Percentiles rank a stretch among this genome's conserved stretches.
Conservation (phyloP, 2,113 vertebrate species). For the Gymnogyps californianus region DNA sequence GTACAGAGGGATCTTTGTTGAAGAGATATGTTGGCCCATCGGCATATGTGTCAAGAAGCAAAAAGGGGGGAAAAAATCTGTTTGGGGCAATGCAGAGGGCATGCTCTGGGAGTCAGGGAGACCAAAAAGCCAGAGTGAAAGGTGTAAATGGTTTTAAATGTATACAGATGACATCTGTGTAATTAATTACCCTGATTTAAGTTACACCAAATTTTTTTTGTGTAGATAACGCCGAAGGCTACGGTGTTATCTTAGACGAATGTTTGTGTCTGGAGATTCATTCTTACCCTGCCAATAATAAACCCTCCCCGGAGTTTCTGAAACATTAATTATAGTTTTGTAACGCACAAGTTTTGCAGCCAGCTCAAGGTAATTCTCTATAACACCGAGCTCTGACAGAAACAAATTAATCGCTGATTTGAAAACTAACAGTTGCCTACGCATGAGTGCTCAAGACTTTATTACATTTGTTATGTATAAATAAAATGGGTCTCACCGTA, state of each 20-base stretch:
- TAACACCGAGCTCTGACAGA: not conserved
- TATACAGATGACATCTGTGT: not conserved
- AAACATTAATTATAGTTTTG: slow-evolving; percentile 27
- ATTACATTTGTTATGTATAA: not conserved
- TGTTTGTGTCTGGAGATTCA: slow-evolving; percentile 9
- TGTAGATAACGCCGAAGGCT: not conserved
- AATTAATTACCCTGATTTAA: slow-evolving; percentile 22
- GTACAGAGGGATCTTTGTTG: not conserved
- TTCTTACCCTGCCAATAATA: not conserved
- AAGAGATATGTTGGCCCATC: fast-evolving
- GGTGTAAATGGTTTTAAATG: not conserved
- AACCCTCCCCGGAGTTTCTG: not conserved
- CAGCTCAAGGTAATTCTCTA: not conserved
- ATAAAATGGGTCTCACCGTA: not conserved
- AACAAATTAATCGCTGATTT: not conserved
- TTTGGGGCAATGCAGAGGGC: not conserved
- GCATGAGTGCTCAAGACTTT: not conserved
- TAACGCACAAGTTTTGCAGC: not conserved
- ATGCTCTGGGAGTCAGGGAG: not conserved
- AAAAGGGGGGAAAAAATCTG: fast-evolving
- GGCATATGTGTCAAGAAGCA: not conserved
- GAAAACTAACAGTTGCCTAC: not conserved
- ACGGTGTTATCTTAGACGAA: not conserved
- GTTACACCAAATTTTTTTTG: not conserved
- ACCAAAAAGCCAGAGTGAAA: not conserved